A percentile compares a stretch with the other conserved stretches of the same genome.
Evolutionary conservation across 2,888 invertebrate species (phyloP).

Genomic region (Hirudinaria manillensis): DNA sequence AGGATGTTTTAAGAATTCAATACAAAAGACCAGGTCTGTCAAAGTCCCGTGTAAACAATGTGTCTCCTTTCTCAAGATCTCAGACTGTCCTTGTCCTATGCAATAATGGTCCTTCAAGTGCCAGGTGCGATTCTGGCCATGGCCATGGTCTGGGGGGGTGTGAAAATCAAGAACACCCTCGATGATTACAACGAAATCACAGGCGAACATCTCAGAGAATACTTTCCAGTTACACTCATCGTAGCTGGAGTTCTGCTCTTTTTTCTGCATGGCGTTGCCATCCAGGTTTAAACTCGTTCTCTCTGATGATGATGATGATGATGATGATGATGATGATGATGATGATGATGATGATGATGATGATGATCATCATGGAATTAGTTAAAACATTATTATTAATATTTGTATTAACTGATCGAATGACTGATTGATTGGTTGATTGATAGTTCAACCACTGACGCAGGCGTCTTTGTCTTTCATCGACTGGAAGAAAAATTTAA

Average conservation of each 20-base stretch:
- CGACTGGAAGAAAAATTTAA: conserved; percentile 20
- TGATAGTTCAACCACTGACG: too few relatives aligned
- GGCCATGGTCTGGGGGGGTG: conserved; percentile 14
- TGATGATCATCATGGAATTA: not conserved
- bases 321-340: not conserved
- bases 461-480: conserved; percentile 12
- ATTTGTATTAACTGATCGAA: not conserved
- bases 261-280: conserved; percentile 7
- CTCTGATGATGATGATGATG: not conserved
- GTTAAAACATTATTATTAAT: not conserved
- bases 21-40: too few relatives aligned
- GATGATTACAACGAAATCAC: conserved; percentile 4
- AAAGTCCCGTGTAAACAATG: not conserved
- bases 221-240: conserved; percentile 17
- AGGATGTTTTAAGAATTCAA: too few relatives aligned
- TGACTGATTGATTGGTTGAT: not conserved
- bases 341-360: not conserved
- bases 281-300: not conserved
- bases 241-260: conserved; percentile 4
- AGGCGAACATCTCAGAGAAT: conserved; percentile 15
- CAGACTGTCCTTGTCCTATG: not conserved
- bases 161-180: conserved; percentile 6
- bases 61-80: not conserved
- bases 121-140: conserved; percentile 8
- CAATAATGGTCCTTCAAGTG: conserved; percentile 17